These are phyloP conservation scores for Solenopsis fugax DNA, from an alignment of 1,140 invertebrate species.

Conservation along the genomic window DNA sequence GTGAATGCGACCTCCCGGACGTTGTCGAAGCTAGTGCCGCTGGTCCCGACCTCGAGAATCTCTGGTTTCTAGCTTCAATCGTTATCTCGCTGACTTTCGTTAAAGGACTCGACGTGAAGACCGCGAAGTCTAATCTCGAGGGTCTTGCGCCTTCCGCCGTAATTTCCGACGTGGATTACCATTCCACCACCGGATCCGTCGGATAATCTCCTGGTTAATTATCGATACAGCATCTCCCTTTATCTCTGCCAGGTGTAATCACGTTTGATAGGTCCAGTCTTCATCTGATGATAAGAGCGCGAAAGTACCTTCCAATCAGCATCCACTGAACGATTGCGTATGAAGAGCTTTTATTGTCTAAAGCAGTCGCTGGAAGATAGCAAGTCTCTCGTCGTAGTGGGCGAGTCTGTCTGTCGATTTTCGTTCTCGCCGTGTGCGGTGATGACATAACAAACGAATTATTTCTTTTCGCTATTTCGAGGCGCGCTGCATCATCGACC, in stretches of 20 bases:
- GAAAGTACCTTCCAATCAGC: not conserved
- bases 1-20: not conserved
- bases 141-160: not conserved
- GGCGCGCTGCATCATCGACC: constrained; percentile 5
- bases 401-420: not conserved
- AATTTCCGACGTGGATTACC: constrained; percentile 10
- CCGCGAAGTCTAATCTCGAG: not conserved
- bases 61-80: not conserved
- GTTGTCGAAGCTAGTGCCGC: not conserved
- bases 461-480: constrained; percentile 39
- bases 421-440: not conserved
- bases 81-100: constrained; percentile 33
- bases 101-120: not conserved
- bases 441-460: constrained; percentile 43
- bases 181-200: not conserved
- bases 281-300: not conserved
- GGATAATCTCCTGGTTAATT: constrained; percentile 13
- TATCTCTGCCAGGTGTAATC: not conserved
- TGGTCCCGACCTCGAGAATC: not conserved
- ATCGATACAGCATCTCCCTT: constrained; percentile 9
- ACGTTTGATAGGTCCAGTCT: not conserved
- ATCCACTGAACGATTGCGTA: not conserved
- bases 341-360: not conserved
- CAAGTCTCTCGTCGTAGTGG: not conserved
- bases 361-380: not conserved